Evolutionary conservation across 2,797 vertebrate species (phyloP).

Genomic region (Pachyuromys duprasi): DNA sequence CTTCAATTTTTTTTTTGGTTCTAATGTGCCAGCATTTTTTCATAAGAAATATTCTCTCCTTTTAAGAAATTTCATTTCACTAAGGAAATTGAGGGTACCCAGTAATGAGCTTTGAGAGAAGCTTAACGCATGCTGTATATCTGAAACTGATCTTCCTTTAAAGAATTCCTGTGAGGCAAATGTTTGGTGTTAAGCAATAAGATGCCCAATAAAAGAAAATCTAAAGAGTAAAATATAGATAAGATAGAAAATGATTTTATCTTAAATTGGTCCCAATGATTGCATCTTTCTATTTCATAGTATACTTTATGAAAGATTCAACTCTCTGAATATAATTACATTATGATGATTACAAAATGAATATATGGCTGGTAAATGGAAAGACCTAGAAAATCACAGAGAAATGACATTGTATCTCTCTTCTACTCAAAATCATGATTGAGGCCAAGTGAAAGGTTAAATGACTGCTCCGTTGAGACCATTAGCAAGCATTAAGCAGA

Average conservation of each 20-base stretch:
- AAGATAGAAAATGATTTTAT: slow-evolving; percentile 36
- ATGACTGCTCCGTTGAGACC: not conserved
- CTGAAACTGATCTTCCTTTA: slow-evolving; percentile 10
- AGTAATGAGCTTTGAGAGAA: not conserved
- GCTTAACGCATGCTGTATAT: not conserved
- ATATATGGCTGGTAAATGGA: not conserved
- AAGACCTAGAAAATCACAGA: slow-evolving; percentile 7
- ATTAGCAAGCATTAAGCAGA: not conserved
- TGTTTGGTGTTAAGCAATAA: not conserved
- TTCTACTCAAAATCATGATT: not conserved
- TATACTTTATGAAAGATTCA: not conserved
- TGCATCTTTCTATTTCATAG: not conserved
- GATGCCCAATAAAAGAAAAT: not conserved
- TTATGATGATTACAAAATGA: slow-evolving; percentile 6
- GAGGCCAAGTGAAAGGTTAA: not conserved
- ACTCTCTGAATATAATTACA: not conserved
- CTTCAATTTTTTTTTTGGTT: not conserved
- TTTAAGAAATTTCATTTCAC: not conserved
- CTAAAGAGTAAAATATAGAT: not conserved
- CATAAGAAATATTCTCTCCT: not conserved
- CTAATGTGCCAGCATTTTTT: not conserved
- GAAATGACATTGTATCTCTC: not conserved
- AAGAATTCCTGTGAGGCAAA: not conserved
- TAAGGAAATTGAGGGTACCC: not conserved
- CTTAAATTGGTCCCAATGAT: not conserved